Evolutionary conservation across 2,113 vertebrate species (phyloP), one percentile per base, ranked within the genome.

Genomic region (Rhagologus leucostigma): DNA sequence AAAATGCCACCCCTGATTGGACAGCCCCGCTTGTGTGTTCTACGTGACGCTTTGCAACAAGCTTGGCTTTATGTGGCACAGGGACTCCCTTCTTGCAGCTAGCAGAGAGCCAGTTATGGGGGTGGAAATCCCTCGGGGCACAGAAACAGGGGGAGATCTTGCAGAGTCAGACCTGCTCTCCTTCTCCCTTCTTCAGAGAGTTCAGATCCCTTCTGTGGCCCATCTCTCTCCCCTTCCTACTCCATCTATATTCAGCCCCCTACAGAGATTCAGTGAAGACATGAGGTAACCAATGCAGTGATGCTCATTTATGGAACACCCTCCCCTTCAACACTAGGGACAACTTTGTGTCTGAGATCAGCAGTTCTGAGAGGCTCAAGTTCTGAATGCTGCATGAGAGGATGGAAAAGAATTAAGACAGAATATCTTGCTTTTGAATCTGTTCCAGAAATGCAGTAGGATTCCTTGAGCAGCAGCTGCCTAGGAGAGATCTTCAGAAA

Each of bases 301-400:
- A 84, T 91, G 95, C 71, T 94, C 84, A 24, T 87, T 87, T 94
- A 21, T 42, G 73, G 88, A 95, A 53, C 73, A 65, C 53, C 64
- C 80, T 92, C 71, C 76, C 68, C 85, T 96, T 86, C 83, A 59
- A 26, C 84, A 56, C 57, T 52, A 26, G 52, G 56, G 69, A 87
- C 85, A 90, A 86, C 88, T 94, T 78, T 33, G 41, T 68, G 53
- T 46, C 83, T 84, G 80, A 93, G 73, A 89, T 90, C 90, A 88
- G 85, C 90, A 82, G 64, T 90, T 90, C 85, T 39, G 92, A 92
- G 85, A 84, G 33, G 68, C 62, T 87, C 47, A 50, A 73, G 39
- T 68, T 77, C 84, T 55, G 57, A 81, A 79, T 35, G 47, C 67
- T 5, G 16, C 7, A 4, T 80, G 64, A 84, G 67, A 87, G 71